phyloP scores from a whole-genome alignment of 2,797 vertebrate species.

The Esox lucius region DNA sequence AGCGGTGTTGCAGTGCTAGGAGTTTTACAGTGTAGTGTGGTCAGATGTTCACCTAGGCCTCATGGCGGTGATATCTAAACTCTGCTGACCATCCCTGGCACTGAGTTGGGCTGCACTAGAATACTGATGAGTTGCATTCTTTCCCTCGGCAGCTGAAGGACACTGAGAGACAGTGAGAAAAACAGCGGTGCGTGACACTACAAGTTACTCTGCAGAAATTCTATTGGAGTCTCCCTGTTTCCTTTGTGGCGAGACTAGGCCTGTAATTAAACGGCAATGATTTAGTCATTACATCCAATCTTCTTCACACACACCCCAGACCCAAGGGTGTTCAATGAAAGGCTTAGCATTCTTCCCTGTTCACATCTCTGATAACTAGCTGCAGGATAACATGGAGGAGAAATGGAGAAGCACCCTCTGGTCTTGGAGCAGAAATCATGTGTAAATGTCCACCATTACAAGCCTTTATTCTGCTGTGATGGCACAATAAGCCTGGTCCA shows the following conservation, averaged over 20 bases:
- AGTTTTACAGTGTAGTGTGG: background rate
- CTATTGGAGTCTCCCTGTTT: background rate
- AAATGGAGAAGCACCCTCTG: background rate
- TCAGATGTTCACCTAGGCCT: background rate
- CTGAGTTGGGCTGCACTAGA: constrained; percentile 50
- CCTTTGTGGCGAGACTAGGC: background rate
- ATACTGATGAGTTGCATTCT: constrained; percentile 51
- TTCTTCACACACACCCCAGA: background rate
- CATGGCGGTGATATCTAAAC: background rate
- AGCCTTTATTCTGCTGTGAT: background rate
- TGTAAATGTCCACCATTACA: background rate
- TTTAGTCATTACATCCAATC: background rate
- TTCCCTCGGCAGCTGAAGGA: background rate
- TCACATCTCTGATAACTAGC: background rate
- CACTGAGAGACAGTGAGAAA: background rate
- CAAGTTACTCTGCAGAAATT: background rate
- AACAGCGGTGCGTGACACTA: background rate
- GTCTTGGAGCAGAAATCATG: background rate
- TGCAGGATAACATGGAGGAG: background rate
- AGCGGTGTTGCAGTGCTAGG: background rate
- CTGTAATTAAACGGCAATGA: background rate
- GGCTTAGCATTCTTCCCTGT: background rate
- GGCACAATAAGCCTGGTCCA: background rate
- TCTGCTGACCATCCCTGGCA: constrained; percentile 36
- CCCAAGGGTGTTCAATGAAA: background rate